These are phyloP conservation scores for Arctocebus calabarensis DNA, from an alignment of 2,797 vertebrate genomes.

Conservation along the genomic window DNA sequence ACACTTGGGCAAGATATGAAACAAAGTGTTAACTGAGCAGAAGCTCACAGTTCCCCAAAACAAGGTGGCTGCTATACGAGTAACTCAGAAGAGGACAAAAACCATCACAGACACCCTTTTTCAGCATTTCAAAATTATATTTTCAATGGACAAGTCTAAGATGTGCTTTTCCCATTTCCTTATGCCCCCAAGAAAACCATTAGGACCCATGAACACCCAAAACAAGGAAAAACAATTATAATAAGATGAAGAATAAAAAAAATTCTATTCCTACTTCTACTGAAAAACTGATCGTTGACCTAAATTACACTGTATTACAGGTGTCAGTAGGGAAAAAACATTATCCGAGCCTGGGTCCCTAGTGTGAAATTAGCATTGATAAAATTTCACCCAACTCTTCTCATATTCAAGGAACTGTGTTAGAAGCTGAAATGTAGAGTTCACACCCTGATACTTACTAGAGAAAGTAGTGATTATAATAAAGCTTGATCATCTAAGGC, in stretches of 20 bases:
- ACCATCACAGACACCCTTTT: neutral
- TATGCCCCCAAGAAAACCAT: neutral
- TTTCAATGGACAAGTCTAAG: constrained; percentile 15
- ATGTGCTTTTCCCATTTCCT: constrained; percentile 32
- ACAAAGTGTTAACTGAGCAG: neutral
- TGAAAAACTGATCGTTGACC: constrained; percentile 22
- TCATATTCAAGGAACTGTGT: neutral
- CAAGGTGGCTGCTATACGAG: neutral
- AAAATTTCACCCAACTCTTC: neutral
- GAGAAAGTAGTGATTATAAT: constrained; percentile 20
- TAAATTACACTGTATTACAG: constrained; percentile 3
- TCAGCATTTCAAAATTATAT: neutral
- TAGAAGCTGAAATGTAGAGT: neutral
- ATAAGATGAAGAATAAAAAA: constrained; percentile 37
- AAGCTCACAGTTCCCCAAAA: neutral
- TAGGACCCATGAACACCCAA: neutral
- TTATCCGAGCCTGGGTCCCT: neutral
- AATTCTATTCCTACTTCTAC: neutral
- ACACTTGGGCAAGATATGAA: neutral
- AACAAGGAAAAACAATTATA: neutral
- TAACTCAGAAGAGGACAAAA: neutral
- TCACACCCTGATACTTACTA: neutral
- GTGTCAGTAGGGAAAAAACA: neutral
- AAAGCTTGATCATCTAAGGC: neutral
- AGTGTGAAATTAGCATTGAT: constrained; percentile 28